phyloP scores from a whole-genome alignment of 1,140 invertebrate genomes.

The Drosophila ohnishii region DNA sequence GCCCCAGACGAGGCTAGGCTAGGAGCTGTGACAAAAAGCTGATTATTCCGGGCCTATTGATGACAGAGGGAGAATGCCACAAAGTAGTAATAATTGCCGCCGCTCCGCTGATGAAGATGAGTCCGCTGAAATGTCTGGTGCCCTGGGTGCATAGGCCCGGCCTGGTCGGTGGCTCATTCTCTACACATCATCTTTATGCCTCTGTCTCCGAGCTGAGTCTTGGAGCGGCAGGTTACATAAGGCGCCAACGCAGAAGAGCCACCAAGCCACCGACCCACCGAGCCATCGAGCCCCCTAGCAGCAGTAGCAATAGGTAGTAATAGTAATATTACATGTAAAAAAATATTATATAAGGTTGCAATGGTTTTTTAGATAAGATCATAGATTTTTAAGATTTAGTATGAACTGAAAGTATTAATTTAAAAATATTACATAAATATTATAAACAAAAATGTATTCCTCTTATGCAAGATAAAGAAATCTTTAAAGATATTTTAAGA shows the following conservation, averaged over 20 bases:
- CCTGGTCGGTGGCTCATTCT: conserved; percentile 20
- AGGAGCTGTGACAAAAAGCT: conserved; percentile 39
- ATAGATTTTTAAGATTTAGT: neutral
- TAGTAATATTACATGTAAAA: neutral
- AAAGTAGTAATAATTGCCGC: conserved; percentile 48
- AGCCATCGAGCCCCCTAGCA: conserved; percentile 21
- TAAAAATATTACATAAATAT: no score
- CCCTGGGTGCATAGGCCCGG: conserved; percentile 8
- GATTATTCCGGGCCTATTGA: conserved; percentile 65
- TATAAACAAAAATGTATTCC: no score
- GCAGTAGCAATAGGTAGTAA: conserved; percentile 30
- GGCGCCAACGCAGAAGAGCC: conserved; percentile 70
- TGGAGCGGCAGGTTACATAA: conserved; percentile 57
- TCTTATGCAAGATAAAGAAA: no score
- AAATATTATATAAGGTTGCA: no score
- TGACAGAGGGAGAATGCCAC: conserved; percentile 57
- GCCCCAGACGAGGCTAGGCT: conserved; percentile 16
- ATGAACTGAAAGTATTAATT: neutral
- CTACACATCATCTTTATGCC: conserved; percentile 20
- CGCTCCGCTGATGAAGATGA: conserved; percentile 65
- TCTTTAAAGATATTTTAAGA: no score
- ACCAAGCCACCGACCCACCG: conserved; percentile 13
- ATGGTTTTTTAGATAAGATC: neutral
- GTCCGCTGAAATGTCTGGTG: conserved; percentile 43
- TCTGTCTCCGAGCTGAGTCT: neutral